phyloP scores from a whole-genome alignment of 2,113 vertebrate species.

The Nerophis lumbriciformis region DNA sequence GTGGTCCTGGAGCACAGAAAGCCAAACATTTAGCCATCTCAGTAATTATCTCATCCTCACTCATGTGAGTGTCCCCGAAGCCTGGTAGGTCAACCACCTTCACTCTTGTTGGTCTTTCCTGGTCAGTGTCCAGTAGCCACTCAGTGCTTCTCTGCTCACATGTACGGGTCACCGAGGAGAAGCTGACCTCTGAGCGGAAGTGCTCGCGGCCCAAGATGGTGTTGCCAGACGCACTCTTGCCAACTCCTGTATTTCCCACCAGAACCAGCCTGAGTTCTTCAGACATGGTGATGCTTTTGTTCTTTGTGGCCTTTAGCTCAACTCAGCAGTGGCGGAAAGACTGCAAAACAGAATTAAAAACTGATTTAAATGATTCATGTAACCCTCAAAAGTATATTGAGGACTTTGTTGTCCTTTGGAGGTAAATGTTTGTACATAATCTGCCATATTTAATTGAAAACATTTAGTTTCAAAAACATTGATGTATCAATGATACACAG shows the following conservation, averaged over 20 bases:
- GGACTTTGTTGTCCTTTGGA: no score
- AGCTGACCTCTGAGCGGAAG: conserved; percentile 63
- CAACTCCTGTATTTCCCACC: conserved; percentile 69
- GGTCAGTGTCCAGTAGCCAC: conserved; percentile 4
- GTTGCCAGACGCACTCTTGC: conserved; percentile 75
- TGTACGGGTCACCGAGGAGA: conserved; percentile 63
- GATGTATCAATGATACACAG: no score
- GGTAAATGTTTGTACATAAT: no score
- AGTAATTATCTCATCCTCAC: conserved; percentile 39
- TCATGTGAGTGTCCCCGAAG: conserved; percentile 68
- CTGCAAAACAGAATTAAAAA: not conserved
- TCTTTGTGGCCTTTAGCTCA: not conserved
- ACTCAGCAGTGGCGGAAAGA: not conserved
- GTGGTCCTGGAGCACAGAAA: conserved; percentile 65
- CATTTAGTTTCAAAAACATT: no score
- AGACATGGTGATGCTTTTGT: conserved; percentile 6
- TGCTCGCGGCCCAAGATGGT: conserved; percentile 65
- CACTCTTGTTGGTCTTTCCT: conserved; percentile 28
- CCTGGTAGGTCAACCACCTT: conserved; percentile 72
- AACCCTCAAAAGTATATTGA: no score
- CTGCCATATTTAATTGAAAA: no score
- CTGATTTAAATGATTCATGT: no score
- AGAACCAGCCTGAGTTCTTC: conserved; percentile 70
- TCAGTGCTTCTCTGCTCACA: conserved; percentile 53
- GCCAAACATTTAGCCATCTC: conserved; percentile 68